phyloP scores from a whole-genome alignment of 2,888 invertebrate genomes.

The Bombylius discolor region DNA sequence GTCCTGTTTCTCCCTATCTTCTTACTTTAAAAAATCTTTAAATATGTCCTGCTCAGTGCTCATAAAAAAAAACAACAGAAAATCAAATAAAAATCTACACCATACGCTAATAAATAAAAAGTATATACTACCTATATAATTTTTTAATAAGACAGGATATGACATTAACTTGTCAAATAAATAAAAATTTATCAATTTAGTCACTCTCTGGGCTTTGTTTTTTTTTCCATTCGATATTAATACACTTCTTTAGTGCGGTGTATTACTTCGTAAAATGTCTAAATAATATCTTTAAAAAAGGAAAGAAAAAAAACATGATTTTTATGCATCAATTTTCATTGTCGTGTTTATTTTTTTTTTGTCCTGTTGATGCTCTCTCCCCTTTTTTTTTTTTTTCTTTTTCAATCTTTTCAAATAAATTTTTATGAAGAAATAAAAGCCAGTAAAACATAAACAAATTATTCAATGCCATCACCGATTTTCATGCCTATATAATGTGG shows the following conservation, averaged over 20 bases:
- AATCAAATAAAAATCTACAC: no score
- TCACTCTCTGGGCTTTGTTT: neutral
- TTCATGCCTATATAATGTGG: neutral
- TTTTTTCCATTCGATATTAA: no score
- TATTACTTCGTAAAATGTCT: no score
- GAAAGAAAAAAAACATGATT: neutral
- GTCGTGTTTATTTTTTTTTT: neutral
- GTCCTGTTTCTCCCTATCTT: no score
- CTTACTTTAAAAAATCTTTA: no score
- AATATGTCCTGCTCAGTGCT: no score
- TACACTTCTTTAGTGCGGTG: no score
- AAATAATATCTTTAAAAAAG: no score
- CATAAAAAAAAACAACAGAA: no score
- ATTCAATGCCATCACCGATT: slow-evolving; percentile 13
- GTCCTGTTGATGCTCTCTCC: neutral
- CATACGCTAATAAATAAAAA: no score
- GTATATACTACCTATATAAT: neutral
- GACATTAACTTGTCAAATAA: slow-evolving; percentile 16
- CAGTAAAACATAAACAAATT: slow-evolving; percentile 13
- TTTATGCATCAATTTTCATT: neutral
- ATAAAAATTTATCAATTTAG: slow-evolving; percentile 14
- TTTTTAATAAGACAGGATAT: slow-evolving; percentile 13
- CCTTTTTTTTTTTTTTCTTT: neutral
- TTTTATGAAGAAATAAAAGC: neutral
- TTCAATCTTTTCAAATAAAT: no score